Base-by-base conservation (phyloP, 2,888 invertebrate species). In the Agrilus cyanescens region DNA sequence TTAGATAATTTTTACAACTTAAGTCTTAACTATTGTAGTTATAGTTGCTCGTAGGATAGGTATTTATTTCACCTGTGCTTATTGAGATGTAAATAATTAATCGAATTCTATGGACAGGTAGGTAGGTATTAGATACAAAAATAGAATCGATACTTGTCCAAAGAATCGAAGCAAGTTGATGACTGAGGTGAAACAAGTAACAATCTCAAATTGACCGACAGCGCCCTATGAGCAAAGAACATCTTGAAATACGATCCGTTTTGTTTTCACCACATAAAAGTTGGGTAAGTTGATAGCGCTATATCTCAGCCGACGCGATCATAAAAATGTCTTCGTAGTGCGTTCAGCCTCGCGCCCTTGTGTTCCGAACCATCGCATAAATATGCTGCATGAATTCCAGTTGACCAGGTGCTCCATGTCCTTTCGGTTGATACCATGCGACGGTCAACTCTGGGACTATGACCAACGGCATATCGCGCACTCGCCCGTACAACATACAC, bases 251-350 rank as follows among this genome's bases (percentile, higher is more conserved):
- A 63, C 62, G 63, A 66, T 65, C 60, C 61, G 63, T 65, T 65
- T 63, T 63, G 62, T 63, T 65, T 65, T 65, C 63, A 63, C 57
- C 62, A 57, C 59, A 64, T 65, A 63, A 63, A 64, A 62, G 61
- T 62, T 61, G 60, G 25, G 66, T 66, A 66, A 67, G 62, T 56
- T 63, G 66, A 67, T 67, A 67, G 63, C 59, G 64, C 66, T 66
- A 66, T 66, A 65, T 65, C 62, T 66, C 61, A 56, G 59, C 61
- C 64, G 64, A 60, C 62, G 58, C 56, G 62, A 61, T 63, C 65
- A 64, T 66, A 66, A 66, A 66, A 66, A 66, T 64, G 66, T 65
- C 63, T 61, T 54, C 59, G 55, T 48, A 48, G 53, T 54, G 55
- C 51, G 57, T 56, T 25, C 25, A 25, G 57, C 59, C 51, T 57